phyloP scores from a whole-genome alignment of 2,113 vertebrate genomes.

The Spheniscus mendiculus region DNA sequence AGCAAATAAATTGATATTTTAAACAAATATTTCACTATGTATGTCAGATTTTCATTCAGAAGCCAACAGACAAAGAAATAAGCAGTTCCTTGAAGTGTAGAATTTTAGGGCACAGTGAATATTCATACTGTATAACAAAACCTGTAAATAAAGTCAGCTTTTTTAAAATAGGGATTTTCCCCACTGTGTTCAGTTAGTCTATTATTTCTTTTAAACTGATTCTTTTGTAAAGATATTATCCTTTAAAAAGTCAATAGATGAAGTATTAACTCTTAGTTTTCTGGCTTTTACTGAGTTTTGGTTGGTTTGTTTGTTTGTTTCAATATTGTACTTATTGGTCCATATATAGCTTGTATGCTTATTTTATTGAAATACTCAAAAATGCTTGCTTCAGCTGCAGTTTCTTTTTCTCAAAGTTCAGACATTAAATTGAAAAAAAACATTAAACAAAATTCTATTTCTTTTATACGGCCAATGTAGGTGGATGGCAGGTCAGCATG shows the following conservation, averaged over 20 bases:
- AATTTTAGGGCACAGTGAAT: neutral
- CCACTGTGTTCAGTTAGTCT: neutral
- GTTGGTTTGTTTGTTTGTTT: neutral
- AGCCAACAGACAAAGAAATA: neutral
- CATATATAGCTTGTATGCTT: neutral
- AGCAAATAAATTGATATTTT: conserved; percentile 12
- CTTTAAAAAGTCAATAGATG: neutral
- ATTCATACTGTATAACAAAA: neutral
- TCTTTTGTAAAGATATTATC: neutral
- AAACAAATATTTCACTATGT: neutral
- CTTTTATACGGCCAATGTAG: neutral
- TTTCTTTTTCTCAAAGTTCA: neutral
- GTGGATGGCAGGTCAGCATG: neutral
- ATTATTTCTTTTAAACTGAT: neutral
- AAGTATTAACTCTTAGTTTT: neutral
- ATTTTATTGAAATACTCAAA: neutral
- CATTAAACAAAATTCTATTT: neutral
- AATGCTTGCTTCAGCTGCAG: neutral
- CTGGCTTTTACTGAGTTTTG: neutral
- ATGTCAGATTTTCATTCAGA: neutral
- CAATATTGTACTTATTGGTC: neutral
- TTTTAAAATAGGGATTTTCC: neutral
- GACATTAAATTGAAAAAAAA: neutral
- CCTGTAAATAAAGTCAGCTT: neutral
- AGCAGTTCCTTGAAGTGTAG: neutral